Evolutionary conservation across 2,888 invertebrate species (phyloP).

Genomic region (Scaeva pyrastri): DNA sequence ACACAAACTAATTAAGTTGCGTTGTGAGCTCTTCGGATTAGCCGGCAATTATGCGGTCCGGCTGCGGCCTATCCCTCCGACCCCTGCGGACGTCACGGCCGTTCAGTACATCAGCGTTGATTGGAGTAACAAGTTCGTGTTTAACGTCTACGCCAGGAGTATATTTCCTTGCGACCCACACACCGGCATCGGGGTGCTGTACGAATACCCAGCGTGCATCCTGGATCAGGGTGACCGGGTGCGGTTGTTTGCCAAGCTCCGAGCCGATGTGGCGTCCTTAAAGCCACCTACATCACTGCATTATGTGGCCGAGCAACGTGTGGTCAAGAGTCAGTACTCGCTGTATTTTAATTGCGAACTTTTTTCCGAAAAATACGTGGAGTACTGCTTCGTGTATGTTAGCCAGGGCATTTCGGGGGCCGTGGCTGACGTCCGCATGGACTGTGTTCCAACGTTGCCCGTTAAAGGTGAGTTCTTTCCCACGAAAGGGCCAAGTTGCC

Average conservation of each 20-base stretch:
- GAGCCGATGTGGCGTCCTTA: slow-evolving; percentile 88
- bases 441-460: slow-evolving; percentile 93
- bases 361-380: slow-evolving; percentile 92
- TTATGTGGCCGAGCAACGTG: slow-evolving; percentile 88
- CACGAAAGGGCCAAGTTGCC: slow-evolving; percentile 43
- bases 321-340: slow-evolving; percentile 90
- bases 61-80: slow-evolving; percentile 87
- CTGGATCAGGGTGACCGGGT: slow-evolving; percentile 90
- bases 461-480: slow-evolving; percentile 87
- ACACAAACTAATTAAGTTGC: slow-evolving; percentile 88
- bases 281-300: slow-evolving; percentile 87
- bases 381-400: slow-evolving; percentile 95
- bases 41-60: slow-evolving; percentile 92
- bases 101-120: slow-evolving; percentile 85
- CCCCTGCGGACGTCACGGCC: slow-evolving; percentile 86
- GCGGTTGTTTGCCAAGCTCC: slow-evolving; percentile 90
- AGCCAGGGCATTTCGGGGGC: slow-evolving; percentile 94
- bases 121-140: slow-evolving; percentile 93
- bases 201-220: slow-evolving; percentile 93
- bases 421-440: slow-evolving; percentile 92
- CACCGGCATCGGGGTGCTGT: slow-evolving; percentile 90
- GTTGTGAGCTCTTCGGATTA: slow-evolving; percentile 92
- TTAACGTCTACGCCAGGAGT: slow-evolving; percentile 93
- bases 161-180: slow-evolving; percentile 92
- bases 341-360: slow-evolving; percentile 91